Percentiles rank a stretch among this genome's conserved stretches.
These are phyloP conservation scores for Eulemur rufifrons DNA, from an alignment of 2,113 vertebrate species.

Conservation along the genomic window DNA sequence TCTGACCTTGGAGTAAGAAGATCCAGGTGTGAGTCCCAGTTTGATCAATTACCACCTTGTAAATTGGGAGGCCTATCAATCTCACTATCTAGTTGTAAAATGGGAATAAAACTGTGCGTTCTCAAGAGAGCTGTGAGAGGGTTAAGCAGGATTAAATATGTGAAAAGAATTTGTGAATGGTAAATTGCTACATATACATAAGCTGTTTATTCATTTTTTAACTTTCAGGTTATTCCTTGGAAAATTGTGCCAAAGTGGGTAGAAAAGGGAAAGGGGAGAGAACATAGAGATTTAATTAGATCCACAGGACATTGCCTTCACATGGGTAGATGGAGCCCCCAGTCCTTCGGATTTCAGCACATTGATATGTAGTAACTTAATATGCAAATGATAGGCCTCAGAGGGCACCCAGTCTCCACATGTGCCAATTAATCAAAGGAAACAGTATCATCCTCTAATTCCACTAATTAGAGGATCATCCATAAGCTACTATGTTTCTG, in stretches of 20 bases:
- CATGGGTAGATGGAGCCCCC: conserved; percentile 10
- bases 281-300: conserved; percentile 69
- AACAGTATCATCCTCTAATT: conserved; percentile 76
- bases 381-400: conserved; percentile 72
- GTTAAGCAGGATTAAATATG: background rate
- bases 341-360: conserved; percentile 41
- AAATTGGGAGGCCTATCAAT: conserved; percentile 49
- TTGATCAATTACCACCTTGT: conserved; percentile 55
- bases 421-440: conserved; percentile 79
- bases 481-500: conserved; percentile 68
- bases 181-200: conserved; percentile 44
- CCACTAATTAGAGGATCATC: conserved; percentile 78
- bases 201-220: conserved; percentile 45
- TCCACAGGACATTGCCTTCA: conserved; percentile 71
- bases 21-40: conserved; percentile 34
- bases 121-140: conserved; percentile 44
- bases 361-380: conserved; percentile 66
- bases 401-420: conserved; percentile 59
- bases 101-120: conserved; percentile 11
- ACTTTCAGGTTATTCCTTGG: conserved; percentile 52
- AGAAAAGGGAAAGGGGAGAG: conserved; percentile 35
- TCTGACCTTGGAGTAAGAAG: conserved; percentile 49
- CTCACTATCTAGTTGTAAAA: conserved; percentile 26
- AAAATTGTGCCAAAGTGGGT: conserved; percentile 57
- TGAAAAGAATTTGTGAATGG: conserved; percentile 57